Evolutionary conservation across 2,797 vertebrate species (phyloP), one percentile per base, ranked within the genome.

Genomic region (Gymnoscopelus microlampas): DNA sequence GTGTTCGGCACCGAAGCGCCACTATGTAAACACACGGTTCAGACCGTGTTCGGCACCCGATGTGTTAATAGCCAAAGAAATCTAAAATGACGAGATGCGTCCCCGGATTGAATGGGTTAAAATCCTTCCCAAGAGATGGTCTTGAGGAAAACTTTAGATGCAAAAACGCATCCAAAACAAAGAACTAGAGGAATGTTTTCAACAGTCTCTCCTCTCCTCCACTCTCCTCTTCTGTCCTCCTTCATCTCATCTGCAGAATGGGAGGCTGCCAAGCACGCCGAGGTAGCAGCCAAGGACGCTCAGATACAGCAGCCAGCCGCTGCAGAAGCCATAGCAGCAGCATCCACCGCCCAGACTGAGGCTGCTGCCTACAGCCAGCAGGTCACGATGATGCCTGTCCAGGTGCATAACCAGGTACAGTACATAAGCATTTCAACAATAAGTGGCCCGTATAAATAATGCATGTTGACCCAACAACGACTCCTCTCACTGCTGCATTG

Each of bases 331-430:
- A 9, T 44, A 2, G 39, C 9, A 6, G 35, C 35, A 9, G 39
- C 39, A 3, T 2, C 39, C 2, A 86, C 90, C 23, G 66, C 80
- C 10, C 96, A 97, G 68, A 91, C 95, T 55, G 92, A 90, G 55
- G 86, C 92, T 0, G 86, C 92, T 0, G 91, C 93, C 48, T 99
- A 95, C 85, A 96, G 86, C 7, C 98, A 97, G 51, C 95, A 96
- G 68, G 96, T 98, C 67, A 88, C 97, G 81, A 96, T 99, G 96
- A 94, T 98, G 87, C 93, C 94, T 51, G 91, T 95, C 3, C 98
- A 98, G 97, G 98, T 99, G 91, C 70, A 29, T 3, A 29, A 29
- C 26, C 26, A 19, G 19, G 19, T 19, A 19, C 19, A 19, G 19
- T 19, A 19, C 26, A 29, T 4, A 29, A 29, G 1, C 26, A 29